Evolutionary conservation across 2,888 invertebrate genomes (phyloP), one percentile per base, ranked within the genome.

Genomic region (Oscheius sp.): DNA sequence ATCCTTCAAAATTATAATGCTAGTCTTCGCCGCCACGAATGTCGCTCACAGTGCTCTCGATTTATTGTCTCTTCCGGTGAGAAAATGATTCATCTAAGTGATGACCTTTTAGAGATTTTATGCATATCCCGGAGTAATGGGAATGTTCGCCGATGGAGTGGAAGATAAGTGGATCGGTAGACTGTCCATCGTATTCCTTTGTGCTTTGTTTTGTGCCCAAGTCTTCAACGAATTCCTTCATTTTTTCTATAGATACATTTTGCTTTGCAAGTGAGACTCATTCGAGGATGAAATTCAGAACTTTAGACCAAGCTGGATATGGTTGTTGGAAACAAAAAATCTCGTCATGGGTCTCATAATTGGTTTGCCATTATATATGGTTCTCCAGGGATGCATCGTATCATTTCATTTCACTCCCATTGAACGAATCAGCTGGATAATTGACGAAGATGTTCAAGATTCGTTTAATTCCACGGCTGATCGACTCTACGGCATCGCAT

Each of bases 1-100:
- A 2, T 59, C 59, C 8, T 59, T 59, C 41, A 59, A 59, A 28
- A 59, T 59, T 28, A 44, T 59, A 12, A 59, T 59, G 59, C 2
- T 59, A 28, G 41, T 44, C 28, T 59, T 59, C 44, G 24, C 44
- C 6, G 24, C 59, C 2, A 28, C 44, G 1, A 59, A 59, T 26
- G 28, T 28, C 28, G 28, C 44, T 0, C 59, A 59, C 41, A 28
- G 30, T 26, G 24, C 26, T 44, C 26, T 59, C 8, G 59, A 59
- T 17, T 28, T 28, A 17, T 41, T 59, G n/a, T n/a, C 17, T 26
- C 28, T 59, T 22, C 59, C 59, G 17, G 59, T 59, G 30, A 26
- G 59, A n/a, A n/a, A n/a, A n/a, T n/a, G n/a, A n/a, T n/a, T n/a
- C n/a, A n/a, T n/a, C n/a, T n/a, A n/a, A n/a, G n/a, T n/a, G n/a